These are phyloP conservation scores for Mustela lutreola DNA, from an alignment of 2,113 vertebrate species.

Conservation along the genomic window DNA sequence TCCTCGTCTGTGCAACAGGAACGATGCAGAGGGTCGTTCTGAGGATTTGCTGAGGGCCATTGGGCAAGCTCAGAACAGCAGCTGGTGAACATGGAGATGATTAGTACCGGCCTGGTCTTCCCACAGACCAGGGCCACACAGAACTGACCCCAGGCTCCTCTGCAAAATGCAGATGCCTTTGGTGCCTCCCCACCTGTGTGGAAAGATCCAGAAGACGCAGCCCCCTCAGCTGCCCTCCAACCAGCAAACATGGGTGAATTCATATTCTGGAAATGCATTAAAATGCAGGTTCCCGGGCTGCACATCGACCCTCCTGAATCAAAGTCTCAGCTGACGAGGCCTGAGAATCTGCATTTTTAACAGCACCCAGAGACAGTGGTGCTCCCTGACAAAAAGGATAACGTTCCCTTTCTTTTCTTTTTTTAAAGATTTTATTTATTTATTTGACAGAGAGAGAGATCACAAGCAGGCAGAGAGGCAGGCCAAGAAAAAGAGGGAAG, in stretches of 20 bases:
- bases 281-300: background rate
- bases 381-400: background rate
- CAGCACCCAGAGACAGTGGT: background rate
- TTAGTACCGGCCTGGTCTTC: background rate
- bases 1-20: background rate
- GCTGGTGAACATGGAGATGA: background rate
- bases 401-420: background rate
- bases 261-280: background rate
- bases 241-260: background rate
- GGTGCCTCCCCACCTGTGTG: background rate
- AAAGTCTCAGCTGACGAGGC: background rate
- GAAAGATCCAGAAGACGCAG: background rate
- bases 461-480: too few relatives aligned
- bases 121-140: background rate
- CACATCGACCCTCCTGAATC: background rate
- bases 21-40: background rate
- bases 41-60: background rate
- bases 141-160: background rate
- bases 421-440: too few relatives aligned
- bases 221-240: background rate
- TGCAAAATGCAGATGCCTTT: background rate
- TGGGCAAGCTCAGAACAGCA: background rate
- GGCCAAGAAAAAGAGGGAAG: too few relatives aligned
- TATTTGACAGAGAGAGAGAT: too few relatives aligned
- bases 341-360: constrained; percentile 25